Evolutionary conservation across 1,140 invertebrate genomes (phyloP).

Genomic region (Bombyx mori): ASM3026992v2 NC_085128.1:10021001-10021500

Average conservation of each 20-base stretch:
- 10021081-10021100: slow-evolving; percentile 51
- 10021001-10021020: slow-evolving; percentile 35
- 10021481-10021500: slow-evolving; percentile 75
- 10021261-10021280: slow-evolving; percentile 48
- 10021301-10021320: slow-evolving; percentile 79
- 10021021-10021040: slow-evolving; percentile 22
- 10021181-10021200: slow-evolving; percentile 58
- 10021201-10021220: slow-evolving; percentile 45
- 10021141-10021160: slow-evolving; percentile 34
- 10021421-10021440: not conserved
- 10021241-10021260: slow-evolving; percentile 50
- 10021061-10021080: slow-evolving; percentile 58
- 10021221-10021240: slow-evolving; percentile 44
- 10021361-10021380: slow-evolving; percentile 35
- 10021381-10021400: not conserved
- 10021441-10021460: slow-evolving; percentile 57
- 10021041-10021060: slow-evolving; percentile 29
- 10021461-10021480: slow-evolving; percentile 68
- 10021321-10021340: slow-evolving; percentile 73
- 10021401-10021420: not conserved
- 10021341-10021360: slow-evolving; percentile 56
- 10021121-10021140: slow-evolving; percentile 30
- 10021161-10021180: slow-evolving; percentile 45
- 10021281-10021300: slow-evolving; percentile 76
- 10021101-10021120: slow-evolving; percentile 38